Conservation (phyloP, 2,797 vertebrate genomes). For the Champsocephalus esox region DNA sequence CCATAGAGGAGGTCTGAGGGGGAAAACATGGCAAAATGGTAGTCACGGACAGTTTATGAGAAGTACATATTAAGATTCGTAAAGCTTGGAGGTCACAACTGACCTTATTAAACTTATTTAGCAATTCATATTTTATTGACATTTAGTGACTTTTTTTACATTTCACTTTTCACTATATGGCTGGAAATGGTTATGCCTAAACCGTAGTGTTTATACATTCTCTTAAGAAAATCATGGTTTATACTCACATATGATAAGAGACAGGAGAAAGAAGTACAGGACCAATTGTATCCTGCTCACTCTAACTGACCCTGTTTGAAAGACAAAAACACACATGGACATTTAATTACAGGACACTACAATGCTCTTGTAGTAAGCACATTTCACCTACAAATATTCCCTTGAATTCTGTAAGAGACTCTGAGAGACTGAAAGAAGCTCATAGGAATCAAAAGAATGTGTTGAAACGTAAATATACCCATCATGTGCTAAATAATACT, state of each 20-base stretch:
- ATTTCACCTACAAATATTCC: neutral
- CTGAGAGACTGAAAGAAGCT: neutral
- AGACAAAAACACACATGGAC: conserved; percentile 54
- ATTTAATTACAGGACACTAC: conserved; percentile 8
- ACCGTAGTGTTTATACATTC: too few relatives aligned
- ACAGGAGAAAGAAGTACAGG: conserved; percentile 74
- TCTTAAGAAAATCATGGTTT: too few relatives aligned
- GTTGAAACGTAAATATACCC: conserved; percentile 2
- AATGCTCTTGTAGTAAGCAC: neutral
- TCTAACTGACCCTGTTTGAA: conserved; percentile 73
- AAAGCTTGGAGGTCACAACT: neutral
- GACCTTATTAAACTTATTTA: neutral
- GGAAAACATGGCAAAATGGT: conserved; percentile 3
- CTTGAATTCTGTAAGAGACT: neutral
- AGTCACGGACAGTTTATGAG: neutral
- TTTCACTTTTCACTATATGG: neutral
- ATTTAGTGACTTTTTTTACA: too few relatives aligned
- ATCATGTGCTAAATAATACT: neutral
- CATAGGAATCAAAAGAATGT: conserved; percentile 37
- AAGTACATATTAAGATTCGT: neutral
- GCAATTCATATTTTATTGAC: too few relatives aligned
- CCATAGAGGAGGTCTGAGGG: conserved; percentile 72
- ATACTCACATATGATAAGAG: conserved; percentile 82
- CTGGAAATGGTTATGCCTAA: neutral
- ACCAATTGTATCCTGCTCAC: conserved; percentile 69